Percentiles rank a stretch among this genome's conserved stretches.
Evolutionary conservation across 2,113 vertebrate species (phyloP).

Genomic region (Solea solea): DNA sequence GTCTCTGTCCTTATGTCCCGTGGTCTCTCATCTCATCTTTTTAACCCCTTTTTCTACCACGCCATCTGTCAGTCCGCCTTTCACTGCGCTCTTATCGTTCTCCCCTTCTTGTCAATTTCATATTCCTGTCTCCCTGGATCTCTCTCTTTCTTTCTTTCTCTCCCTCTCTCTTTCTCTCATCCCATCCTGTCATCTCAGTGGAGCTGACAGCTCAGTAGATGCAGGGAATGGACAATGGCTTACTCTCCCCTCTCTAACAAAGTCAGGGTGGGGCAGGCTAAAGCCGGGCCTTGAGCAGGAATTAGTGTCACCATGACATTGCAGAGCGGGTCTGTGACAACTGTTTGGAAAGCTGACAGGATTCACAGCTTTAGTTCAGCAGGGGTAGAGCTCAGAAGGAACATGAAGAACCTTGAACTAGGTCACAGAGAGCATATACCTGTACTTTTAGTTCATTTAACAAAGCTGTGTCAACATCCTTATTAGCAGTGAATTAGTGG

Average conservation of each 20-base stretch:
- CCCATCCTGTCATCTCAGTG: slow-evolving; percentile 72
- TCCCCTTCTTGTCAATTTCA: slow-evolving; percentile 58
- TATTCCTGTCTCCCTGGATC: slow-evolving; percentile 67
- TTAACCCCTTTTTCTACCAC: neutral
- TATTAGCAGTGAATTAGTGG: neutral
- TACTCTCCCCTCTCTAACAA: slow-evolving; percentile 1
- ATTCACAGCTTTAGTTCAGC: slow-evolving; percentile 82
- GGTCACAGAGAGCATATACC: neutral
- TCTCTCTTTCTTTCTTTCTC: slow-evolving; percentile 26
- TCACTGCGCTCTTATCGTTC: slow-evolving; percentile 67
- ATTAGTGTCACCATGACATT: slow-evolving; percentile 59
- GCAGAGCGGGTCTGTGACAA: slow-evolving; percentile 37
- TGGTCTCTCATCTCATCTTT: slow-evolving; percentile 40
- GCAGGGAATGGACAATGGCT: slow-evolving; percentile 56
- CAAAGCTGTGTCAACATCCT: neutral
- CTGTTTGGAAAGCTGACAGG: slow-evolving; percentile 65
- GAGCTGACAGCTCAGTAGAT: slow-evolving; percentile 73
- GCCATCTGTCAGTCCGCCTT: slow-evolving; percentile 37
- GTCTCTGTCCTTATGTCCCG: slow-evolving; percentile 49
- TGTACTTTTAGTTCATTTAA: too few relatives aligned
- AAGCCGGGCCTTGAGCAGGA: slow-evolving; percentile 36
- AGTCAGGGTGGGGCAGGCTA: slow-evolving; percentile 1
- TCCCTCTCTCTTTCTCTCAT: slow-evolving; percentile 46
- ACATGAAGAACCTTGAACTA: slow-evolving; percentile 15
- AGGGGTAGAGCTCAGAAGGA: slow-evolving; percentile 69